Evolutionary conservation across 2,113 vertebrate genomes (phyloP).

Genomic region (Panurus biarmicus): DNA sequence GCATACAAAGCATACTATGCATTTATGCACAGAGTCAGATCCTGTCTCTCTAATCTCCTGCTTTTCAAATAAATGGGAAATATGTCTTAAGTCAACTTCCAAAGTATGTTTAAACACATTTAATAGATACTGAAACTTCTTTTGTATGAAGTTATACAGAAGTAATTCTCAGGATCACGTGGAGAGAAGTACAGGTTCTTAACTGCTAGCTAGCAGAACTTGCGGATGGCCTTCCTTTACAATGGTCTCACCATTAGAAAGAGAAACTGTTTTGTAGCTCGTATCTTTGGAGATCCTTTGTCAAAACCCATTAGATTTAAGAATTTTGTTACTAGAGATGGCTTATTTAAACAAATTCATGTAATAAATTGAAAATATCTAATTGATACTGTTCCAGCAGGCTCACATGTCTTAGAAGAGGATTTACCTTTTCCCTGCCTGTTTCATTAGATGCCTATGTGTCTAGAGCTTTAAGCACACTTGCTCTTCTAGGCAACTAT

Average conservation of each 20-base stretch:
- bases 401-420: not conserved
- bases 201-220: not conserved
- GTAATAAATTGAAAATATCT: not conserved
- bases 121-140: not conserved
- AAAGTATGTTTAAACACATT: not conserved
- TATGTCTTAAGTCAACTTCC: not conserved
- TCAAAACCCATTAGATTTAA: not conserved
- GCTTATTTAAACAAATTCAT: not conserved
- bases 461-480: not conserved
- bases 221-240: not conserved
- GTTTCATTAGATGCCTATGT: not conserved
- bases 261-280: not conserved
- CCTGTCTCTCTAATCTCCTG: not conserved
- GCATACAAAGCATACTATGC: not conserved
- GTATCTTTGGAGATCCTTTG: not conserved
- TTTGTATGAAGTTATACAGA: not conserved
- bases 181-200: not conserved
- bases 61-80: not conserved
- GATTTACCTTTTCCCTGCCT: not conserved
- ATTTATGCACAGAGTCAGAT: not conserved
- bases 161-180: not conserved
- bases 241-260: not conserved
- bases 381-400: not conserved
- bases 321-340: not conserved
- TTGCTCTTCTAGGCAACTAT: not conserved